These are phyloP conservation scores for Camponotus pennsylvanicus DNA, from an alignment of 1,140 invertebrate genomes.

Conservation along the genomic window DNA sequence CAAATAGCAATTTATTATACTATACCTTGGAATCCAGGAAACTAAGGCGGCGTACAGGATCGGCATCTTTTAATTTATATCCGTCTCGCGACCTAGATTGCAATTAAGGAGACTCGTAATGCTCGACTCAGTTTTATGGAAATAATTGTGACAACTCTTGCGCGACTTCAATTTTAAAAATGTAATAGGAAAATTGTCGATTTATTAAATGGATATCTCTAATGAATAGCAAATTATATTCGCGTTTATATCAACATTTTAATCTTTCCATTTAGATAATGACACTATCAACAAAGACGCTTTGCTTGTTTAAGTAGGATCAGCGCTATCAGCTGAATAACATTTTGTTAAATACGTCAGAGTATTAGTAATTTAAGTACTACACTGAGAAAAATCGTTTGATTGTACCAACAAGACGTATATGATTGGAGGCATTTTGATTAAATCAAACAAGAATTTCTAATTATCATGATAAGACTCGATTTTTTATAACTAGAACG, in stretches of 20 bases:
- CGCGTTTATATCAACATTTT: conserved; percentile 15
- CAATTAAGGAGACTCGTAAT: conserved; percentile 63
- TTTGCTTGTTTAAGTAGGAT: conserved; percentile 42
- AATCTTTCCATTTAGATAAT: conserved; percentile 47
- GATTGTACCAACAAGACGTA: too few species aligned
- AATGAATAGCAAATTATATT: not conserved
- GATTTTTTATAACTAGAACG: too few species aligned
- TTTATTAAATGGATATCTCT: conserved; percentile 2
- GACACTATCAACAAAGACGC: not conserved
- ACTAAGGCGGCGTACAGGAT: conserved; percentile 88
- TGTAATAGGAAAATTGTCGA: not conserved
- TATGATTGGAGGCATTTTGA: too few species aligned
- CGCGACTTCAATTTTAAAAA: not conserved
- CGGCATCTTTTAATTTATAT: conserved; percentile 87
- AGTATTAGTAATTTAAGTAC: not conserved
- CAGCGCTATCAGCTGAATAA: not conserved
- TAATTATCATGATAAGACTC: too few species aligned
- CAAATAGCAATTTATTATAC: conserved; percentile 73
- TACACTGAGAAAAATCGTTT: too few species aligned
- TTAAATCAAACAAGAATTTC: too few species aligned
- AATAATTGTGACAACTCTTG: not conserved
- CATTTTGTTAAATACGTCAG: not conserved
- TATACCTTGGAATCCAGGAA: conserved; percentile 89
- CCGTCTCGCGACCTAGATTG: conserved; percentile 64
- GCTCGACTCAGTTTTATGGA: not conserved